Evolutionary conservation across 2,888 invertebrate genomes (phyloP).

Genomic region (Theretra japonica): DNA sequence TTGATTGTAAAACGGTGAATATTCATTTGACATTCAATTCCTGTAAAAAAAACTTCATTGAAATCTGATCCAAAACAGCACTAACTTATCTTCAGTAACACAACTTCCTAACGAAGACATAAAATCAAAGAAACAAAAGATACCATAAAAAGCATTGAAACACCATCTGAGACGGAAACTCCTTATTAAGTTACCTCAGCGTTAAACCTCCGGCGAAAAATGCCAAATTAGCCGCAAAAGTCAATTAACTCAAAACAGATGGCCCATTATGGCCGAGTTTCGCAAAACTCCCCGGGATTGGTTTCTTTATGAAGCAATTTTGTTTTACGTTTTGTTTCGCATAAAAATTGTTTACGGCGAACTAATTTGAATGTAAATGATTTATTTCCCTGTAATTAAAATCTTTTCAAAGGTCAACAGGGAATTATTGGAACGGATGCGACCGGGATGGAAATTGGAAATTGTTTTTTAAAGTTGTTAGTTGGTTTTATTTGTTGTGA

Average conservation of each 20-base stretch:
- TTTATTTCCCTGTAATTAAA: slow-evolving; percentile 13
- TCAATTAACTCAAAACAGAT: slow-evolving; percentile 19
- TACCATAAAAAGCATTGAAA: not conserved
- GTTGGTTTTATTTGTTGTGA: not conserved
- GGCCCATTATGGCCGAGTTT: slow-evolving; percentile 9
- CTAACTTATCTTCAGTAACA: not conserved
- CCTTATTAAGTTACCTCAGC: not conserved
- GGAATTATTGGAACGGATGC: not conserved
- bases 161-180: slow-evolving; percentile 1
- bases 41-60: not conserved
- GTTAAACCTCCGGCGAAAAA: slow-evolving; percentile 14
- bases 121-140: not conserved
- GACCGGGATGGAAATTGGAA: slow-evolving; percentile 11
- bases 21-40: no score
- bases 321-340: slow-evolving; percentile 8
- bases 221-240: slow-evolving; percentile 16
- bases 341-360: slow-evolving; percentile 1
- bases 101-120: not conserved
- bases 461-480: slow-evolving; percentile 7
- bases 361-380: slow-evolving; percentile 14
- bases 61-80: not conserved
- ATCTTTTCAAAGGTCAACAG: not conserved
- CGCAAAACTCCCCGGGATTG: not conserved
- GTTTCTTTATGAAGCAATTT: slow-evolving; percentile 22
- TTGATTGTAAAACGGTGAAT: no score